Conservation (phyloP, 2,113 vertebrate genomes). For the Ceratotherium simum region DNA sequence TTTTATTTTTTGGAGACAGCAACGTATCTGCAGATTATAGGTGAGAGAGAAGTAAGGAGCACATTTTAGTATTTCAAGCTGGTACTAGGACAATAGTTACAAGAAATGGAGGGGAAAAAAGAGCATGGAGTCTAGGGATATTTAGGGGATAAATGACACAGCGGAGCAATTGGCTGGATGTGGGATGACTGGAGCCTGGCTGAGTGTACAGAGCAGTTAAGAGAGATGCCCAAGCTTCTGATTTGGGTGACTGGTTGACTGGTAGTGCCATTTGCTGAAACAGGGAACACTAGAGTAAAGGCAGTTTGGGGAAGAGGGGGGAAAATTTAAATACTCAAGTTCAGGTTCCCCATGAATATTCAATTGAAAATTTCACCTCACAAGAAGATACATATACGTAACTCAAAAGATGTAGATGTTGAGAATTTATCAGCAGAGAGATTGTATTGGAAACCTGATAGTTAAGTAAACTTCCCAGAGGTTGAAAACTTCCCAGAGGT, state of each 20-base stretch:
- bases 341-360: background rate
- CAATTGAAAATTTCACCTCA: background rate
- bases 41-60: background rate
- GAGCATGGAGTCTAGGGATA: background rate
- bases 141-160: background rate
- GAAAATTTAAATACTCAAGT: background rate
- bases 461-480: background rate
- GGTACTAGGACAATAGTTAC: background rate
- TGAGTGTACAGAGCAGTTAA: background rate
- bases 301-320: background rate
- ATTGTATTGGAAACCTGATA: background rate
- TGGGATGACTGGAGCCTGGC: background rate
- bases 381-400: background rate
- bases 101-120: background rate
- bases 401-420: background rate
- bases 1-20: background rate
- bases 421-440: background rate
- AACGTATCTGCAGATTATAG: background rate
- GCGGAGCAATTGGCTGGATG: background rate
- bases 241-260: background rate
- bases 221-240: background rate
- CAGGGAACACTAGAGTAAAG: background rate
- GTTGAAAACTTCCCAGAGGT: background rate
- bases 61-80: background rate
- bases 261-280: background rate